Conservation (phyloP, 1,140 invertebrate species). For the Drosophila virilis region DNA sequence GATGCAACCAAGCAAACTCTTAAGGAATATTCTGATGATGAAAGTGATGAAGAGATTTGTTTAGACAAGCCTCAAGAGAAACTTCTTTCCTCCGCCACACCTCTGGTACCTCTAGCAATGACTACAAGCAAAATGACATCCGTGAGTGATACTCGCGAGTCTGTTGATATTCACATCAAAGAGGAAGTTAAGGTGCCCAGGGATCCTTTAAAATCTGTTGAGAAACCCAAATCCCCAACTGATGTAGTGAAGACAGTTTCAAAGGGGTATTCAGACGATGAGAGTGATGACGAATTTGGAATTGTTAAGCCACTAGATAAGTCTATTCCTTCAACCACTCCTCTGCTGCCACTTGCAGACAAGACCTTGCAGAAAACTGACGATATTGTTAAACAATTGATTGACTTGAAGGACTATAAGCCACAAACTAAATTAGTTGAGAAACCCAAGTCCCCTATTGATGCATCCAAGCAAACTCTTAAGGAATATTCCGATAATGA, state of each 20-base stretch:
- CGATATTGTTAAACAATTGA: too few relatives aligned
- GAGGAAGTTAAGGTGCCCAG: neutral
- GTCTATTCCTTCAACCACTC: too few relatives aligned
- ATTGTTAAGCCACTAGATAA: too few relatives aligned
- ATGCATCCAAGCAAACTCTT: neutral
- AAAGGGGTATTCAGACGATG: too few relatives aligned
- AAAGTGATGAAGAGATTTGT: neutral
- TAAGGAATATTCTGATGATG: neutral
- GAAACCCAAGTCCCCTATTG: too few relatives aligned
- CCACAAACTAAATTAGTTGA: neutral
- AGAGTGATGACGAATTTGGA: too few relatives aligned
- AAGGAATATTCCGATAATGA: slow-evolving; percentile 20
- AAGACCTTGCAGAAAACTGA: too few relatives aligned
- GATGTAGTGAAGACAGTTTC: too few relatives aligned
- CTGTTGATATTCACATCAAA: neutral
- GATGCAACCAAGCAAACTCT: neutral
- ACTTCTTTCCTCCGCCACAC: neutral
- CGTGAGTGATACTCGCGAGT: neutral
- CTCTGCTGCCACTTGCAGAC: too few relatives aligned
- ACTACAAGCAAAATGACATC: too few relatives aligned
- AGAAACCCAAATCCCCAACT: too few relatives aligned
- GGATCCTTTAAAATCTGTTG: too few relatives aligned
- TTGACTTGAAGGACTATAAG: slow-evolving; percentile 10
- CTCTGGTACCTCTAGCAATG: neutral
- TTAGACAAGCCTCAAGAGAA: neutral